These are phyloP conservation scores for Notoglanidium macrostoma DNA, from an alignment of 2,797 vertebrate genomes.

Conservation along the genomic window DNA sequence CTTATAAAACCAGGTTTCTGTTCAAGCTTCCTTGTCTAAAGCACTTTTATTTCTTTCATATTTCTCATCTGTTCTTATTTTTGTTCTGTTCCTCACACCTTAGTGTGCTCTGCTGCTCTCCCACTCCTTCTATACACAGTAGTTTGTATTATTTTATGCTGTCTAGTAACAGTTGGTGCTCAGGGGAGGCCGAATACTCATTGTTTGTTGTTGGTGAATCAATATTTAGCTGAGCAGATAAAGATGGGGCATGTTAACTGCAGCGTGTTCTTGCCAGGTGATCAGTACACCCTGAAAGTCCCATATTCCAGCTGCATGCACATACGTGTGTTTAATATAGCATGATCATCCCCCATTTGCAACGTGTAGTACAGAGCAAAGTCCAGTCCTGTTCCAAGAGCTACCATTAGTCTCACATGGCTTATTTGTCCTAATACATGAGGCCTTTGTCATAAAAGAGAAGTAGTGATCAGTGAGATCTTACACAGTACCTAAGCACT, in stretches of 20 bases:
- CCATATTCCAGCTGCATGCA: constrained; percentile 28
- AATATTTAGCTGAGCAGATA: constrained; percentile 52
- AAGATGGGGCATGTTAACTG: constrained; percentile 37
- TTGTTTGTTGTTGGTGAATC: constrained; percentile 43
- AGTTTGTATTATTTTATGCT: background rate
- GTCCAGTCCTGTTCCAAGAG: background rate
- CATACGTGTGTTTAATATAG: constrained; percentile 13
- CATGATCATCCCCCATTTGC: background rate
- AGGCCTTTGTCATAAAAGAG: background rate
- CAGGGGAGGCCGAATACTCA: constrained; percentile 15
- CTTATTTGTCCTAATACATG: background rate
- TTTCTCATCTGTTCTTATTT: background rate
- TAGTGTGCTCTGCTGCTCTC: background rate
- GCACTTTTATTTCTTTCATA: background rate
- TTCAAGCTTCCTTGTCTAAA: background rate
- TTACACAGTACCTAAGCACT: background rate
- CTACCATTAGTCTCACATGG: background rate
- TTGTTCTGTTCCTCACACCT: background rate
- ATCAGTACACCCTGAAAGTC: constrained; percentile 26
- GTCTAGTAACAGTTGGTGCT: constrained; percentile 43
- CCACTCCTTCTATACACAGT: background rate
- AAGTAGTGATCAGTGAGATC: background rate
- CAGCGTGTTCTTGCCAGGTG: constrained; percentile 26
- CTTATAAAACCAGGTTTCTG: background rate
- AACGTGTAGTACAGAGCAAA: background rate